Conservation (phyloP, 92 coral and sea anemone genomes). For the Epizoanthus stellaris region DNA sequence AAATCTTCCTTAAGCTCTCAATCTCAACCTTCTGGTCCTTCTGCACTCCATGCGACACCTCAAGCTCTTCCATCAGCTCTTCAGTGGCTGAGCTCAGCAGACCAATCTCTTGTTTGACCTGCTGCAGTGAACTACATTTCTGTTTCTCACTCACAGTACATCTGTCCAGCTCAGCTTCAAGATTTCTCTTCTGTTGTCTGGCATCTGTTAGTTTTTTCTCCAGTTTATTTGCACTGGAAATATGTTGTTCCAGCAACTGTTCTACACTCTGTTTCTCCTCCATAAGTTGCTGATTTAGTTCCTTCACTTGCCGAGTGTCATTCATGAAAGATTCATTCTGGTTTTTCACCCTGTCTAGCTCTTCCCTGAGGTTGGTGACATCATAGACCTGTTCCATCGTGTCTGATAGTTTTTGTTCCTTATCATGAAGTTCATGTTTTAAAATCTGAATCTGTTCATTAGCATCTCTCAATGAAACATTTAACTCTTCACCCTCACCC, state of each 20-base stretch:
- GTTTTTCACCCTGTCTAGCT: too few relatives aligned
- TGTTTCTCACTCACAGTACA: constrained; percentile 62
- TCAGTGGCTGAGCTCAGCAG: constrained; percentile 79
- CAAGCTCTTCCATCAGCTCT: constrained; percentile 96
- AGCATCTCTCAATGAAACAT: constrained; percentile 27
- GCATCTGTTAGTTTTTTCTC: background rate
- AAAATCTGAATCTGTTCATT: background rate
- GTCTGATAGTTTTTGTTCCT: background rate
- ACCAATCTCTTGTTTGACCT: constrained; percentile 81
- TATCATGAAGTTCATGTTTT: background rate
- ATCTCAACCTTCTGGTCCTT: constrained; percentile 90
- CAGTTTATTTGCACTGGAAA: background rate
- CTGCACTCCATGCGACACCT: constrained; percentile 83
- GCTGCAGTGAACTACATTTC: constrained; percentile 72
- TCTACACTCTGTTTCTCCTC: constrained; percentile 29
- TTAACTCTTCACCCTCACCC: background rate
- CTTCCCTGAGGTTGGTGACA: background rate
- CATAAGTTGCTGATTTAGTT: constrained; percentile 50
- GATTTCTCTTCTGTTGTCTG: constrained; percentile 41
- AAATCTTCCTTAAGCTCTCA: constrained; percentile 88
- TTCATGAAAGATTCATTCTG: too few relatives aligned
- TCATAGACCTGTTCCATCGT: background rate
- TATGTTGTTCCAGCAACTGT: constrained; percentile 27
- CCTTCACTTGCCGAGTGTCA: background rate
- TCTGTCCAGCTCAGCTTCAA: constrained; percentile 48